These are phyloP conservation scores for Parascotia fuliginaria DNA, from an alignment of 2,888 invertebrate species.

Conservation along the genomic window DNA sequence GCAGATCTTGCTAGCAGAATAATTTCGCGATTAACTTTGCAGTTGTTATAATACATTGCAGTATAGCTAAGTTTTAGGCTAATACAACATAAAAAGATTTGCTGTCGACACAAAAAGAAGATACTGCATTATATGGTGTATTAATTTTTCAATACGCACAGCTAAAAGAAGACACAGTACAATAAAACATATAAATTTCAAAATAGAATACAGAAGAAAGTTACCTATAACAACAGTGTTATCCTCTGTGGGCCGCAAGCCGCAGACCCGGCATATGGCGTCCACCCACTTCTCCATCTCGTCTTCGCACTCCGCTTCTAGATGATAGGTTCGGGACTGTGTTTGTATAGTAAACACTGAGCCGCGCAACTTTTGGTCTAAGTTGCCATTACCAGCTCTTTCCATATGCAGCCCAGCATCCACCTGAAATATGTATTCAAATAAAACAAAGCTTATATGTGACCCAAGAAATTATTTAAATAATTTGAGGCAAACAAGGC, in stretches of 20 bases:
- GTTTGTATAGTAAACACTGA: slow-evolving; percentile 95
- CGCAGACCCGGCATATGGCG: slow-evolving; percentile 96
- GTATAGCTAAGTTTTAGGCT: too few species aligned
- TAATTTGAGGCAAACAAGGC: background rate
- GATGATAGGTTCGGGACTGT: slow-evolving; percentile 94
- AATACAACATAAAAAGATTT: too few species aligned
- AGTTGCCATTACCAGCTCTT: slow-evolving; percentile 91
- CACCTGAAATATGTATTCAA: slow-evolving; percentile 79
- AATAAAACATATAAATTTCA: too few species aligned
- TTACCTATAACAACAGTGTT: background rate
- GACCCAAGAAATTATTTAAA: background rate
- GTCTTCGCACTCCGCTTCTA: slow-evolving; percentile 95
- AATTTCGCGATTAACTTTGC: too few species aligned
- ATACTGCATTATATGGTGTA: too few species aligned
- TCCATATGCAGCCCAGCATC: slow-evolving; percentile 95
- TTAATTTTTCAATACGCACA: too few species aligned
- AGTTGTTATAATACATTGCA: too few species aligned
- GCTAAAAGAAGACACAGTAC: too few species aligned
- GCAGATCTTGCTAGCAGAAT: too few species aligned
- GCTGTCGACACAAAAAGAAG: too few species aligned
- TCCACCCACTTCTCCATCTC: slow-evolving; percentile 99
- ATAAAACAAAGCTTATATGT: background rate
- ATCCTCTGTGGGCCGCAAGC: slow-evolving; percentile 90
- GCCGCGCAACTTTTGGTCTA: slow-evolving; percentile 84
- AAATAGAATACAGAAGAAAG: background rate